phyloP scores from a whole-genome alignment of 2,888 invertebrate species.

The Hyposoter dolosus region DNA sequence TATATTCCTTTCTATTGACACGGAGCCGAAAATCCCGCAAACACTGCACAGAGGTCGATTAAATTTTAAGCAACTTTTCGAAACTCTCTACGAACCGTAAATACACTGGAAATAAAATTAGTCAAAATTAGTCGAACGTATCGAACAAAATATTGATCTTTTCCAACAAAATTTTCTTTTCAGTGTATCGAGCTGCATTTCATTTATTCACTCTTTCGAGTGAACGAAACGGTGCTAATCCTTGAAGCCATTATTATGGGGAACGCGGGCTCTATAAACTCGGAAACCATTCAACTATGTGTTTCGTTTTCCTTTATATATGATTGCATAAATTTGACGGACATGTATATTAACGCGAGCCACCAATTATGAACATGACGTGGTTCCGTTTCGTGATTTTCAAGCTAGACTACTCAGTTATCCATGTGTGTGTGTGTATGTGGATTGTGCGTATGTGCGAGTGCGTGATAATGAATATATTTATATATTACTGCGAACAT shows the following conservation, averaged over 20 bases:
- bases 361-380: slow-evolving; percentile 2
- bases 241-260: neutral
- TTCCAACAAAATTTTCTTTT: too few species aligned
- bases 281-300: neutral
- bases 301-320: slow-evolving; percentile 15
- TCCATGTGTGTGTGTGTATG: neutral
- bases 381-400: slow-evolving; percentile 17
- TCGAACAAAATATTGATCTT: too few species aligned
- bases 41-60: neutral
- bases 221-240: neutral
- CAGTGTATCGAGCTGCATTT: too few species aligned
- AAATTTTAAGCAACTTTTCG: neutral
- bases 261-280: neutral
- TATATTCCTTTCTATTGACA: neutral
- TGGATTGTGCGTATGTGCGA: neutral
- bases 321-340: neutral
- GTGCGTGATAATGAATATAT: neutral
- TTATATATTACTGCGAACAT: neutral
- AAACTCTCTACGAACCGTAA: too few species aligned
- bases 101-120: too few species aligned
- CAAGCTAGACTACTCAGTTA: slow-evolving; percentile 5
- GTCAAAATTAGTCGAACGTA: too few species aligned
- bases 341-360: neutral
- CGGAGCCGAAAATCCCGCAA: neutral
- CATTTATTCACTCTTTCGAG: neutral